Evolutionary conservation across 1,140 invertebrate species (phyloP).

Genomic region (Drosophila chauvacae): DNA sequence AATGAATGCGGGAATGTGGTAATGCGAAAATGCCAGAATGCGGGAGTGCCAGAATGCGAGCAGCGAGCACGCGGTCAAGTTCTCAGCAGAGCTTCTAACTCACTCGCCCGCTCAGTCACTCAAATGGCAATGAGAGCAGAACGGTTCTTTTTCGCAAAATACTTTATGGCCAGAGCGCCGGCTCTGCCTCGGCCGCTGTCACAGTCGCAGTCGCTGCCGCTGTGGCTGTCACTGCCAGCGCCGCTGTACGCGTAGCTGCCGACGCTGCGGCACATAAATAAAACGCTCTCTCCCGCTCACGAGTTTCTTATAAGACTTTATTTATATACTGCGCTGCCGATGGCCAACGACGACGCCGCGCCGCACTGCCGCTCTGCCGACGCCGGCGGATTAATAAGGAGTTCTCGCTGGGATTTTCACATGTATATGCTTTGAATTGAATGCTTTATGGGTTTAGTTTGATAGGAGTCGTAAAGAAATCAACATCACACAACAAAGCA

Average conservation of each 20-base stretch:
- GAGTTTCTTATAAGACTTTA: constrained; percentile 50
- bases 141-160: constrained; percentile 70
- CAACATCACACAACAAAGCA: constrained; percentile 84
- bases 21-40: constrained; percentile 21
- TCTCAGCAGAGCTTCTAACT: constrained; percentile 43
- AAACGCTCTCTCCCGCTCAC: constrained; percentile 43
- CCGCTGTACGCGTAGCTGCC: constrained; percentile 25
- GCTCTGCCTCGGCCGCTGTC: constrained; percentile 3
- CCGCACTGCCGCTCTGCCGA: constrained; percentile 27
- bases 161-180: constrained; percentile 73
- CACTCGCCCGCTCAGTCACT: constrained; percentile 54
- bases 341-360: constrained; percentile 22
- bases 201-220: constrained; percentile 1
- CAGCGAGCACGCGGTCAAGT: constrained; percentile 24
- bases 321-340: constrained; percentile 44
- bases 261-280: constrained; percentile 42
- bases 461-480: constrained; percentile 85
- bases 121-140: constrained; percentile 61
- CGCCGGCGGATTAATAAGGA: constrained; percentile 82
- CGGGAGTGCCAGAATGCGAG: constrained; percentile 21
- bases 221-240: constrained; percentile 10
- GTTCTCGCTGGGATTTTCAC: constrained; percentile 84
- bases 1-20: constrained; percentile 24
- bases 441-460: constrained; percentile 85
- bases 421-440: constrained; percentile 85